Evolutionary conservation across 64 coral and sea anemone species (phyloP), one percentile per base, ranked within the genome.

Genomic region (Acropora yongei): DNA sequence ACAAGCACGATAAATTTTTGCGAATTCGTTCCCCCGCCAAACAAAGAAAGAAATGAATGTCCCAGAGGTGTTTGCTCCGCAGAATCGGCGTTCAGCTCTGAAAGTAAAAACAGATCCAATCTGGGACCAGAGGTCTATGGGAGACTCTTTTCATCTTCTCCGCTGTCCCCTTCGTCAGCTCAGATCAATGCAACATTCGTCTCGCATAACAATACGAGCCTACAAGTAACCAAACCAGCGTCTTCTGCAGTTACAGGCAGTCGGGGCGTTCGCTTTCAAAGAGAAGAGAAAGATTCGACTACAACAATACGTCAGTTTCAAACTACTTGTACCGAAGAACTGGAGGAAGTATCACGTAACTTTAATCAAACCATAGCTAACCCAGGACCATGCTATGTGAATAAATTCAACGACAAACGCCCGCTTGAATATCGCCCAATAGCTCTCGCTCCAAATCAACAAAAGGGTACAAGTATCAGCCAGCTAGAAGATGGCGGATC

Each of bases 371-470:
- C 1, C 14, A 55, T 11, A 12, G 39, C n/a, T 9, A 14, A 66
- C 41, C 11, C 57, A 68, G 40, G 41, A 66, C 17, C 80, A 2
- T 5, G 11, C 8, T 39, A n/a, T n/a, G 6, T 2, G 60, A 67
- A 18, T 47, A 42, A 19, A 40, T 18, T 9, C 42, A 47, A 6
- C 6, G 1, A 17, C 5, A 55, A 11, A 43, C 81, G 41, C 63
- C 14, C 9, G 45, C 57, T 7, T 10, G 58, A 41, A 68, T 83
- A 83, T 60, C 39, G 58, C 6, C 80, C 41, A 0, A 83, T 83
- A 11, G 80, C 16, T 44, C 80, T 57, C 16, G 80, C 80, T 83
- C 80, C 80, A 4, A 65, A 66, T 41, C 55, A 65, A n/a, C 45
- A 55, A 16, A 6, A 39, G 40, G 19, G 61, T 6, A 16, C 7